A percentile compares a stretch with the other conserved stretches of the same genome.
Conservation (phyloP, 2,797 vertebrate genomes). For the Sebastes wilsoni region DNA sequence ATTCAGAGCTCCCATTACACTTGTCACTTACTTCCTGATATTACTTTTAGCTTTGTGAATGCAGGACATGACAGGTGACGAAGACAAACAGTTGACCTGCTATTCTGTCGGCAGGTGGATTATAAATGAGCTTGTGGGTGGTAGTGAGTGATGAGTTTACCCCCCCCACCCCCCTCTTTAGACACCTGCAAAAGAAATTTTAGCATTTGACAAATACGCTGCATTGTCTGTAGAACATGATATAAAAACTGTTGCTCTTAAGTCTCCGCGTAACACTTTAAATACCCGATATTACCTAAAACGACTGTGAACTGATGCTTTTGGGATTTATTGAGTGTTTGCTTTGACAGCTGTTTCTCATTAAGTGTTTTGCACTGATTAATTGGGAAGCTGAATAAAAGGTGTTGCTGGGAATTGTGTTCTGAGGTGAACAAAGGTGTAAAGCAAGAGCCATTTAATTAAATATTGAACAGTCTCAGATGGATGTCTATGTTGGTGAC, state of each 20-base stretch:
- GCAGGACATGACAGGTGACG: background rate
- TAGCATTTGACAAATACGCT: background rate
- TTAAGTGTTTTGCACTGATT: slow-evolving; percentile 76
- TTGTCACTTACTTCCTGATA: background rate
- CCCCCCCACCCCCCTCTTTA: accelerated
- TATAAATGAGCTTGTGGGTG: background rate
- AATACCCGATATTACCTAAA: background rate
- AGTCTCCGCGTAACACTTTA: background rate
- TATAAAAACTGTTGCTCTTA: background rate
- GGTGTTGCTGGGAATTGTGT: slow-evolving; percentile 74
- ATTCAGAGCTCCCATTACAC: background rate
- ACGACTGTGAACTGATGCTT: slow-evolving; percentile 14
- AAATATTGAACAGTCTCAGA: slow-evolving; percentile 80
- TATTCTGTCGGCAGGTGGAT: background rate
- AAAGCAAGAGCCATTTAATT: slow-evolving; percentile 84
- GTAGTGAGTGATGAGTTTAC: background rate
- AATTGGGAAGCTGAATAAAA: slow-evolving; percentile 76
- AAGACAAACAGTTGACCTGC: background rate
- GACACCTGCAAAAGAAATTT: background rate
- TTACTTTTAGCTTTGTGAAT: background rate
- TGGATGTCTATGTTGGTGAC: slow-evolving; percentile 79
- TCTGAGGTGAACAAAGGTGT: slow-evolving; percentile 72
- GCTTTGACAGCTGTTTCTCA: slow-evolving; percentile 65
- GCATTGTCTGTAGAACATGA: background rate
- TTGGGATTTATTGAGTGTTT: slow-evolving; percentile 41